Base-by-base conservation (phyloP, 1,140 invertebrate species). In the Stenopsyche tienmushanensis region DNA sequence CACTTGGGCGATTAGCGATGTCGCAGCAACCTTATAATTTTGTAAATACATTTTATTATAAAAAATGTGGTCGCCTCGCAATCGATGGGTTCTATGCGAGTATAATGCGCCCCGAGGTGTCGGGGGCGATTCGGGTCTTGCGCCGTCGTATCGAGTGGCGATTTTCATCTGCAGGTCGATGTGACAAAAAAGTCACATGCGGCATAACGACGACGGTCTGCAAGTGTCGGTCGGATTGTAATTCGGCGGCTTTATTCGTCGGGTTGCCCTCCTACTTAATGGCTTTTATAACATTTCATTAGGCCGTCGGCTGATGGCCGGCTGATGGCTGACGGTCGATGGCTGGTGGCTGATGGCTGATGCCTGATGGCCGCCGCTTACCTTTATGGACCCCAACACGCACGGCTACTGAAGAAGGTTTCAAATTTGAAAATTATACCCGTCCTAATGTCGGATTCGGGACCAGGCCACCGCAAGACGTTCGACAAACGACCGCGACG, bases 211-310 rank as follows among this genome's bases (percentile, higher is more conserved):
- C n/a, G n/a, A n/a, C n/a, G n/a, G n/a, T n/a, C n/a, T n/a, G n/a
- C 3, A 55, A 45, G 49, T 53, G 49, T 39, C 52, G 52, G 29
- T 9, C 62, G 20, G 15, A 39, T 41, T 49, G 60, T 49, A 29
- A 39, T 29, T 41, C 58, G 63, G 50, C 44, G 18, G 26, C 18
- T 60, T 26, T 47, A 42, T 18, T 21, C 42, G 24, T 24, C 59
- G 58, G 42, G 29, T 62, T 34, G 57, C 24, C 67, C 67, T 62
- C 67, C 67, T 64, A 69, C 67, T 64, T 70, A 66, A 70, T 70
- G 64, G 53, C 59, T 64, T 66, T 64, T 65, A 69, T 70, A 70
- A 70, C 67, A 70, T 70, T 70, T 70, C 67, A 70, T 70, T 70
- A 70, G 64, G 63, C 44, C 29, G n/a, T n/a, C n/a, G n/a, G n/a